phyloP scores from a whole-genome alignment of 2,888 invertebrate genomes.

The Calliscelio sp. region DNA sequence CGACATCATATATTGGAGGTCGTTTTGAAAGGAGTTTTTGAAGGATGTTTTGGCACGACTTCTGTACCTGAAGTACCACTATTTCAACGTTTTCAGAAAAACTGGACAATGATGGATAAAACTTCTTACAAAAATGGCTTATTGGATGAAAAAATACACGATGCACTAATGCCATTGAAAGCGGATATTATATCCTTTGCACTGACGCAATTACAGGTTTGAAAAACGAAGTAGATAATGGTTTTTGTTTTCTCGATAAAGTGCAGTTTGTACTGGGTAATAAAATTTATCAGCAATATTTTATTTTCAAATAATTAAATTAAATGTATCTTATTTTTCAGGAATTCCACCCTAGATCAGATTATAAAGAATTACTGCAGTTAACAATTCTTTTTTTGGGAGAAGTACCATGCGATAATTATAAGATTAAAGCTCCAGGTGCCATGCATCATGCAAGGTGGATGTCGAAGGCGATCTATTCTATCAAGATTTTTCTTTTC shows the following conservation, averaged over 20 bases:
- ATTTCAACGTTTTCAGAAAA: slow-evolving; percentile 48
- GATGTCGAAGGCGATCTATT: slow-evolving; percentile 28
- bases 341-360: slow-evolving; percentile 1
- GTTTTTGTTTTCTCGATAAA: too few species aligned
- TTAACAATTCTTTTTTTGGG: slow-evolving; percentile 29
- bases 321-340: slow-evolving; percentile 7
- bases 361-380: slow-evolving; percentile 36
- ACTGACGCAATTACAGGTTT: slow-evolving; percentile 15
- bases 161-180: not conserved
- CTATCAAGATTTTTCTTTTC: slow-evolving; percentile 27
- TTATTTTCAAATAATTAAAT: not conserved
- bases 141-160: slow-evolving; percentile 4
- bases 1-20: slow-evolving; percentile 30
- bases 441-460: slow-evolving; percentile 38
- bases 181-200: slow-evolving; percentile 10
- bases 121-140: slow-evolving; percentile 19
- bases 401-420: slow-evolving; percentile 2
- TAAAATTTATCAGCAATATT: not conserved
- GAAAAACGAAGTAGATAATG: too few species aligned
- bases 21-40: slow-evolving; percentile 39
- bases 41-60: slow-evolving; percentile 13
- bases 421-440: slow-evolving; percentile 18
- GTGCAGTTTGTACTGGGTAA: too few species aligned
- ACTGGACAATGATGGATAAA: slow-evolving; percentile 16
- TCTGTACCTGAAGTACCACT: slow-evolving; percentile 36